phyloP scores from a whole-genome alignment of 2,113 vertebrate species.

The Tragelaphus strepsiceros region DNA sequence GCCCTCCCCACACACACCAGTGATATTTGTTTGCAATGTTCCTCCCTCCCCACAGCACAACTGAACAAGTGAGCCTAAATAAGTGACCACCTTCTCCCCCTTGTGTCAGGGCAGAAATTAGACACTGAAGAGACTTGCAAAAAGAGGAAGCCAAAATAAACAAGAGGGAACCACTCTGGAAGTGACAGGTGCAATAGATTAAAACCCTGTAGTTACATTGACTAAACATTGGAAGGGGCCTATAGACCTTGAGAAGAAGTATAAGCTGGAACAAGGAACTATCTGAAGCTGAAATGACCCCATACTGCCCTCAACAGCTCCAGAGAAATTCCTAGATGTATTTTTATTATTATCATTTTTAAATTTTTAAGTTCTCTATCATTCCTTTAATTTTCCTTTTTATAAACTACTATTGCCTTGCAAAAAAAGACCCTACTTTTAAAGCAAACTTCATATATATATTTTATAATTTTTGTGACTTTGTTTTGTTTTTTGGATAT shows the following conservation, averaged over 20 bases:
- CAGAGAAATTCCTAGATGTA: not conserved
- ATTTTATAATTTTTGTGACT: not conserved
- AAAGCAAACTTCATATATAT: not conserved
- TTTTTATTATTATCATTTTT: not conserved
- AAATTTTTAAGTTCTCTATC: not conserved
- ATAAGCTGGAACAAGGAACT: not conserved
- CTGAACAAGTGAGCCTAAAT: not conserved
- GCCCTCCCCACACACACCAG: not conserved
- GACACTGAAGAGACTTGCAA: not conserved
- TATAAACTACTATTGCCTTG: not conserved
- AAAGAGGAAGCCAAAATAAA: not conserved
- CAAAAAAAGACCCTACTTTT: not conserved
- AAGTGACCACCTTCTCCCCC: not conserved
- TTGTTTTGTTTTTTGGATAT: not conserved
- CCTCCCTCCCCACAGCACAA: not conserved
- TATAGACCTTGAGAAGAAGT: not conserved
- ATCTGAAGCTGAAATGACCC: not conserved
- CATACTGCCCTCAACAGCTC: not conserved
- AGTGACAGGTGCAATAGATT: not conserved
- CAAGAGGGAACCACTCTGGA: not conserved
- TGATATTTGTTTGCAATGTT: not conserved
- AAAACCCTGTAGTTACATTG: not conserved
- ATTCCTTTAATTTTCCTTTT: not conserved
- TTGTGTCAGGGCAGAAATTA: not conserved
- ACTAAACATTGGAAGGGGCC: not conserved